Percentiles rank a stretch among this genome's conserved stretches.
phyloP scores from a whole-genome alignment of 2,797 vertebrate genomes.

The Poecile montanus region DNA sequence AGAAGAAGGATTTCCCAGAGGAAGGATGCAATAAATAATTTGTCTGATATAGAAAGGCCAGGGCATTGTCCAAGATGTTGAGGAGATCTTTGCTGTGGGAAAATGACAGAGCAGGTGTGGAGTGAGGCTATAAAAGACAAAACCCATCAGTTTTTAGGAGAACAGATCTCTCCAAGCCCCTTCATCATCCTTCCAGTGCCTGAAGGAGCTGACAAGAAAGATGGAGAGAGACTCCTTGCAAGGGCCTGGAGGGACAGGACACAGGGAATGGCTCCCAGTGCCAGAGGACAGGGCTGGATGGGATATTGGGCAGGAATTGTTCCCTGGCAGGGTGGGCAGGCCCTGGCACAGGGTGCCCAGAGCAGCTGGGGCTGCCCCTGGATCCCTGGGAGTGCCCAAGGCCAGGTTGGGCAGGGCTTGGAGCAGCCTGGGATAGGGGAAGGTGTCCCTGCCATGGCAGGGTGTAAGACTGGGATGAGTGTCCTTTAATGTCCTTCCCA shows the following conservation, averaged over 20 bases:
- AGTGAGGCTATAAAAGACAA: neutral
- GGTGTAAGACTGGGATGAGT: rapidly evolving
- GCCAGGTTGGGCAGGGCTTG: rapidly evolving
- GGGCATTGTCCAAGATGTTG: neutral
- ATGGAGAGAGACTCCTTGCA: neutral
- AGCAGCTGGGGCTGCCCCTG: neutral
- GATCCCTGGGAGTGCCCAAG: neutral
- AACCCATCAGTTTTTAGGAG: rapidly evolving
- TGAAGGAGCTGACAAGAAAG: neutral
- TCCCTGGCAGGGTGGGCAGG: rapidly evolving
- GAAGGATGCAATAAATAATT: neutral
- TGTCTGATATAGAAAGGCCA: neutral
- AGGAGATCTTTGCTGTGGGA: neutral
- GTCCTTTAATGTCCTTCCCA: neutral
- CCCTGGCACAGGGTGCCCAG: neutral
- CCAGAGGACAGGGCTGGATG: rapidly evolving
- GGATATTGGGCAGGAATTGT: neutral
- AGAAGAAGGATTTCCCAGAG: neutral
- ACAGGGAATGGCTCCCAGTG: neutral
- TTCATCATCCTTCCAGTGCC: neutral
- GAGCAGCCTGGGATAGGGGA: rapidly evolving
- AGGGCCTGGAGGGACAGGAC: rapidly evolving
- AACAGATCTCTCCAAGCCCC: rapidly evolving
- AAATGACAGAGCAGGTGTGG: neutral
- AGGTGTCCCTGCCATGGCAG: neutral